Conservation (phyloP, 1,140 invertebrate genomes). For the Euschistus heros region DNA sequence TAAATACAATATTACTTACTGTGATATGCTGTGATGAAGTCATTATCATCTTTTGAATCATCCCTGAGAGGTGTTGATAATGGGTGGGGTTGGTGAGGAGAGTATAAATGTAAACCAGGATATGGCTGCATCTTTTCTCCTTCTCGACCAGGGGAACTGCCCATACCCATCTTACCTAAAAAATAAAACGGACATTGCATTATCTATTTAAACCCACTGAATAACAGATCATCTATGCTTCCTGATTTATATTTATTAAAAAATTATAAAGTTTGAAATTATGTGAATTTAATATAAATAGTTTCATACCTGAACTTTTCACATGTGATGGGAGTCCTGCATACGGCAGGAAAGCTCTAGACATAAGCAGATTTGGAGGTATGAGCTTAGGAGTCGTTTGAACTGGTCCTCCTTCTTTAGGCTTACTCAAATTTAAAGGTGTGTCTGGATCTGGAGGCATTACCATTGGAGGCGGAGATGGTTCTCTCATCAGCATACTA, state of each 20-base stretch:
- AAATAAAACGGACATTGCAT: not conserved
- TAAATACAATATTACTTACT: slow-evolving; percentile 40
- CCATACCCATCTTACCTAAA: slow-evolving; percentile 29
- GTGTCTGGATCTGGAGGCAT: slow-evolving; percentile 53
- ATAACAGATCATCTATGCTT: too few species aligned
- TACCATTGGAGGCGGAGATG: slow-evolving; percentile 32
- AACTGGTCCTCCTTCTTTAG: slow-evolving; percentile 49
- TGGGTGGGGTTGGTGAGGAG: slow-evolving; percentile 23
- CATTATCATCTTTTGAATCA: slow-evolving; percentile 43
- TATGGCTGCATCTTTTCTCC: slow-evolving; percentile 30
- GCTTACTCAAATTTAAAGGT: slow-evolving; percentile 80
- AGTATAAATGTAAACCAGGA: slow-evolving; percentile 28
- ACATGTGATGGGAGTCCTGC: slow-evolving; percentile 46
- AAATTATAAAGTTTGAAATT: too few species aligned
- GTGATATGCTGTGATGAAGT: slow-evolving; percentile 48
- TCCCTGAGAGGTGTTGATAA: slow-evolving; percentile 27
- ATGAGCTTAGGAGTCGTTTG: slow-evolving; percentile 46
- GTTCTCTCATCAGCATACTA: slow-evolving; percentile 35
- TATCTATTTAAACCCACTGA: too few species aligned
- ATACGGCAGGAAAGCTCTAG: slow-evolving; percentile 47
- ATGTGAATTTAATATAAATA: not conserved
- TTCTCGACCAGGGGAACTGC: slow-evolving; percentile 29
- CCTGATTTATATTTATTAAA: too few species aligned
- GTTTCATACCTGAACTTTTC: not conserved
- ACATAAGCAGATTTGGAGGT: slow-evolving; percentile 43